Conservation (phyloP, 1,140 invertebrate species). For the Megalonaias nervosa region DNA sequence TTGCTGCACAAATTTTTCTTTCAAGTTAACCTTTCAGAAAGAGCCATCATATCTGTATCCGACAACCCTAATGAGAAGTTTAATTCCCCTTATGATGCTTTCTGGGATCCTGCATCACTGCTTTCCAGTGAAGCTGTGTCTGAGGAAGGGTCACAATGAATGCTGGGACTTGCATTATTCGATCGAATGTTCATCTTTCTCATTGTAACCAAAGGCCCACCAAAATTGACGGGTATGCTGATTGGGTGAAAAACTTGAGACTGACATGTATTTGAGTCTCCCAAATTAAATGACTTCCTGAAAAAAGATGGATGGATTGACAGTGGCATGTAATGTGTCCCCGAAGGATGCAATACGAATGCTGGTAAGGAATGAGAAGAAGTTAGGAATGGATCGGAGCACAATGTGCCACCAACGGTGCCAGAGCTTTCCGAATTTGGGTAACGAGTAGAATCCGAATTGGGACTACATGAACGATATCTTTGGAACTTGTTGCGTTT, state of each 20-base stretch:
- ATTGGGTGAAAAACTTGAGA: conserved; percentile 88
- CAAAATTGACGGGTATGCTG: conserved; percentile 64
- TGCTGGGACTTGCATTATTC: not conserved
- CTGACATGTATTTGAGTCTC: conserved; percentile 69
- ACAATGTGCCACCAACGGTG: conserved; percentile 44
- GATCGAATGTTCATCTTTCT: conserved; percentile 12
- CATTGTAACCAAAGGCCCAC: conserved; percentile 52
- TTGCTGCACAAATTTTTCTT: no score
- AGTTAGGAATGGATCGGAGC: not conserved
- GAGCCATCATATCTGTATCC: no score
- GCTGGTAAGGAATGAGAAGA: conserved; percentile 74
- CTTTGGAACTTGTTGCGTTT: conserved; percentile 36
- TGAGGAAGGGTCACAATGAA: not conserved
- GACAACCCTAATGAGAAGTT: no score
- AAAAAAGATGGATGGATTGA: conserved; percentile 87
- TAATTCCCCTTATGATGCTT: no score
- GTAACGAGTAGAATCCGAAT: conserved; percentile 64
- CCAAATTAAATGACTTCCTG: conserved; percentile 77
- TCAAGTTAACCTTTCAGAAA: no score
- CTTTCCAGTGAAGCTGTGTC: not conserved
- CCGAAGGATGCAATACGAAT: conserved; percentile 86
- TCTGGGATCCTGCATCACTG: no score
- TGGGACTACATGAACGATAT: conserved; percentile 30
- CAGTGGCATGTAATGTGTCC: conserved; percentile 92
- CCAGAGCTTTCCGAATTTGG: conserved; percentile 50